Evolutionary conservation across 2,888 invertebrate species (phyloP).

Genomic region (Lathronympha strigana): DNA sequence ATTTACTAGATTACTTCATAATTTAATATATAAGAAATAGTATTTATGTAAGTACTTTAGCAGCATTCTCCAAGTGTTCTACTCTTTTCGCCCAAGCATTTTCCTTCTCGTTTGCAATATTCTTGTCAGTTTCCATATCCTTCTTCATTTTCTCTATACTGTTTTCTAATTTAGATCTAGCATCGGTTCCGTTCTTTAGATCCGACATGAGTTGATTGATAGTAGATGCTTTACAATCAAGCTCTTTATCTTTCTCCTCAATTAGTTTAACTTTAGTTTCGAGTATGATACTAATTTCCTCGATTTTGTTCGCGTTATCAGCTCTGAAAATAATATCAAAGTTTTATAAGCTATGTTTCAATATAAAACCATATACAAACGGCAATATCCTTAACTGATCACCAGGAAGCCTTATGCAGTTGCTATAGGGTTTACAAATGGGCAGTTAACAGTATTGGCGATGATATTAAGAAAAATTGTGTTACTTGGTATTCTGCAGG

Average conservation of each 20-base stretch:
- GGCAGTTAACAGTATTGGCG: too few relatives aligned
- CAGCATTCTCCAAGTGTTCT: conserved; percentile 50
- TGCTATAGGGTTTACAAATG: too few relatives aligned
- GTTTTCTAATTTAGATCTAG: conserved; percentile 50
- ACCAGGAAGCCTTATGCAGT: too few relatives aligned
- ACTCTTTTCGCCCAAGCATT: conserved; percentile 46
- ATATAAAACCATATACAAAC: not conserved
- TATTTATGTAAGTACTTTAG: conserved; percentile 46
- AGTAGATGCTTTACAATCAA: conserved; percentile 52
- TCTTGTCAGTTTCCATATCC: conserved; percentile 51
- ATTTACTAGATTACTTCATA: not conserved
- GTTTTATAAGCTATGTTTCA: not conserved
- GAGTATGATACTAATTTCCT: conserved; percentile 43
- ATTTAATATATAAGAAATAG: not conserved
- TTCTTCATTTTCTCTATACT: conserved; percentile 49
- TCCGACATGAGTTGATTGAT: conserved; percentile 58
- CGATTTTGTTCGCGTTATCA: conserved; percentile 43
- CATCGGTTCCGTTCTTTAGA: conserved; percentile 52
- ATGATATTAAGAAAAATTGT: not conserved
- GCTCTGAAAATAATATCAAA: conserved; percentile 43
- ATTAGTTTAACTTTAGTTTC: conserved; percentile 38
- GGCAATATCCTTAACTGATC: too few relatives aligned
- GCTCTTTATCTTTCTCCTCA: conserved; percentile 50
- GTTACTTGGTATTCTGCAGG: conserved; percentile 45
- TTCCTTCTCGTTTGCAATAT: conserved; percentile 50